Conservation (phyloP, 2,113 vertebrate species). For the Trachemys scripta region DNA sequence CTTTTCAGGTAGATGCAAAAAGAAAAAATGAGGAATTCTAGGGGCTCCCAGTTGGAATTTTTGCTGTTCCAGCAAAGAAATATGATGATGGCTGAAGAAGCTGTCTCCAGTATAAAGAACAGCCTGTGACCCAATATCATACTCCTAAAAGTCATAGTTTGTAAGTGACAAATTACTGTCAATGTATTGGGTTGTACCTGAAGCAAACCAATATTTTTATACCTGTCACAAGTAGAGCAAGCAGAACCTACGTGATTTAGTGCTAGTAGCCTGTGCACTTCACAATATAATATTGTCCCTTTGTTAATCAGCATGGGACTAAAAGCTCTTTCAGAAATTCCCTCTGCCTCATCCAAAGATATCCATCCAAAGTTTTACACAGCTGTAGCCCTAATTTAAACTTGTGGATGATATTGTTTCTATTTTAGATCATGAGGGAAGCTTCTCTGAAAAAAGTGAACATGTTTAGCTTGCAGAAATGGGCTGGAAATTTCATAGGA, state of each 20-base stretch:
- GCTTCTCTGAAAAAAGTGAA: not conserved
- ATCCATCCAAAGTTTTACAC: not conserved
- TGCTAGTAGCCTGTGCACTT: not conserved
- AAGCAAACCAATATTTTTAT: not conserved
- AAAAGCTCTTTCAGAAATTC: not conserved
- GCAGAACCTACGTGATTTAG: not conserved
- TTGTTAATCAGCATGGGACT: not conserved
- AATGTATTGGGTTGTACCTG: not conserved
- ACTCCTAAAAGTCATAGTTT: not conserved
- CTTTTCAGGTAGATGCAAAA: too few species aligned
- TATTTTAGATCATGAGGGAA: not conserved
- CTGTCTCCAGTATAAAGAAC: not conserved
- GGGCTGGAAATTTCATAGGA: too few species aligned
- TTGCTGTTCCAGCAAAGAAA: not conserved
- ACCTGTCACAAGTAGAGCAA: not conserved
- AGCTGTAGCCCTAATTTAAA: not conserved
- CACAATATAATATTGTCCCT: not conserved
- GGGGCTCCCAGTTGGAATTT: not conserved
- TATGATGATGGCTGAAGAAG: not conserved
- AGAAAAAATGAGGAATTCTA: not conserved
- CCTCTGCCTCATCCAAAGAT: not conserved
- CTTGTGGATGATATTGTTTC: not conserved
- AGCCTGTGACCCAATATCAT: not conserved
- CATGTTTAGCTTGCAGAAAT: too few species aligned
- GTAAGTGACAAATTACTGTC: not conserved